Percentiles rank a stretch among this genome's conserved stretches.
Evolutionary conservation across 1,140 invertebrate species (phyloP).

Genomic region (Heliconius himera): DNA sequence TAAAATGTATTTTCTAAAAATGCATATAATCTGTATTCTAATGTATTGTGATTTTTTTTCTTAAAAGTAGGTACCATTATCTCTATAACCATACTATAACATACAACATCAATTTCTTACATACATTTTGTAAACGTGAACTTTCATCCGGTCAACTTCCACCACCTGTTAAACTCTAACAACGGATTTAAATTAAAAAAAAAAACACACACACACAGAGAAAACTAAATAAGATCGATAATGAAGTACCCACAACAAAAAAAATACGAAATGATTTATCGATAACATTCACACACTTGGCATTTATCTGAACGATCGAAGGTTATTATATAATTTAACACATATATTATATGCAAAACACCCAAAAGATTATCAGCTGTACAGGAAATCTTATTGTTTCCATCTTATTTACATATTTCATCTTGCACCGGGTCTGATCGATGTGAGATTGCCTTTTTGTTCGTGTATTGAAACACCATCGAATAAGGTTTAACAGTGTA

Average conservation of each 20-base stretch:
- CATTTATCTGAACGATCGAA: conserved; percentile 11
- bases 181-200: conserved; percentile 10
- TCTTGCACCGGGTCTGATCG: conserved; percentile 52
- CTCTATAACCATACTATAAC: too few relatives aligned
- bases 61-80: too few relatives aligned
- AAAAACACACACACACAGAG: neutral
- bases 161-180: conserved; percentile 10
- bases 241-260: conserved; percentile 4
- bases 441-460: conserved; percentile 61
- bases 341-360: conserved; percentile 40
- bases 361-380: conserved; percentile 59
- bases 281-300: conserved; percentile 9
- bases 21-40: too few relatives aligned
- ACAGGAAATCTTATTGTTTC: conserved; percentile 70
- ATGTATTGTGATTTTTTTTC: too few relatives aligned
- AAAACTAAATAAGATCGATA: neutral
- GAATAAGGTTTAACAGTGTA: conserved; percentile 45
- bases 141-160: conserved; percentile 9
- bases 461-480: conserved; percentile 61
- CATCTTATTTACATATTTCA: conserved; percentile 68
- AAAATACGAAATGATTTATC: neutral
- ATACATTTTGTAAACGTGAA: neutral
- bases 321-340: conserved; percentile 18
- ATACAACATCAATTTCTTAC: neutral
- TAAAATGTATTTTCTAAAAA: too few relatives aligned